These are phyloP conservation scores for Drosophila barbarae DNA, from an alignment of 2,888 invertebrate genomes.

Conservation along the genomic window DNA sequence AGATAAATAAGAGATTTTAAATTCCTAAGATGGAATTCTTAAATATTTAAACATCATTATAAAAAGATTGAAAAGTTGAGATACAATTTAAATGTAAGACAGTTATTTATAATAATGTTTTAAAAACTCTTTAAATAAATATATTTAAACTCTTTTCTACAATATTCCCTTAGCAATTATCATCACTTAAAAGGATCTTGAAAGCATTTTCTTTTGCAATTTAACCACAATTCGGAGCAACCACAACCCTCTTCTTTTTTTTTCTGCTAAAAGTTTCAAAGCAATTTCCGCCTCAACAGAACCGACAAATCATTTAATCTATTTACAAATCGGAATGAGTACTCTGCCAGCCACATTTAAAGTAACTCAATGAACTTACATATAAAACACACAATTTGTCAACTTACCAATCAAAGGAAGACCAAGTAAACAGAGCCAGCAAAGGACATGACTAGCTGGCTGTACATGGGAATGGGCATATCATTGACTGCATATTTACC, in stretches of 20 bases:
- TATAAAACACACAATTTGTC: constrained; percentile 12
- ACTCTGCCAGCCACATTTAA: constrained; percentile 30
- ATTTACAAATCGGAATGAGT: constrained; percentile 29
- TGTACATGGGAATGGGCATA: constrained; percentile 10
- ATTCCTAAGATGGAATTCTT: too few relatives aligned
- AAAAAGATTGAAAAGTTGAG: neutral
- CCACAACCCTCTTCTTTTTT: neutral
- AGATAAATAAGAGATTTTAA: neutral
- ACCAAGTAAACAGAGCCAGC: constrained; percentile 32
- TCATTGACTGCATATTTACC: constrained; percentile 39
- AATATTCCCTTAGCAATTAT: neutral
- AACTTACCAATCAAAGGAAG: constrained; percentile 30
- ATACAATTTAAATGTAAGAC: neutral
- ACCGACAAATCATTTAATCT: constrained; percentile 35
- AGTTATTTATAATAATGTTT: too few relatives aligned
- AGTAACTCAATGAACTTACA: constrained; percentile 29
- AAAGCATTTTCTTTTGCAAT: neutral
- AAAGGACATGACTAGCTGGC: constrained; percentile 10
- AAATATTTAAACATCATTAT: neutral
- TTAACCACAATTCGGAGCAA: constrained; percentile 13
- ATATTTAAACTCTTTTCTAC: neutral
- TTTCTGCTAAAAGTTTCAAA: constrained; percentile 4
- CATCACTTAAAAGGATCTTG: neutral
- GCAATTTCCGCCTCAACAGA: constrained; percentile 17
- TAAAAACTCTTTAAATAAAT: neutral